A percentile compares a stretch with the other conserved stretches of the same genome.
These are phyloP conservation scores for Salvelinus alpinus DNA, from an alignment of 2,113 vertebrate species.

Conservation along the genomic window DNA sequence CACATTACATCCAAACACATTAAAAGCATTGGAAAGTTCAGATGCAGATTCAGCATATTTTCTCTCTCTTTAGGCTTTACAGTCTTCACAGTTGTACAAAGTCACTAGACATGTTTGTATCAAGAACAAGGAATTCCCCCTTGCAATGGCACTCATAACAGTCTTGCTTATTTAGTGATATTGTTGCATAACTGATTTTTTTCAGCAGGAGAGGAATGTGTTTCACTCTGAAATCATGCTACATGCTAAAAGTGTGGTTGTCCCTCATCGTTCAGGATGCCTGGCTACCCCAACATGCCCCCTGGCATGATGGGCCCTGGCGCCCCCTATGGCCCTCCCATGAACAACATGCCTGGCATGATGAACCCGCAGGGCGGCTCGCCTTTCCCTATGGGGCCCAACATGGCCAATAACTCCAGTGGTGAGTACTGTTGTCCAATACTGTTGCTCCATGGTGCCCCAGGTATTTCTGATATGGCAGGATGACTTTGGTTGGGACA, in stretches of 20 bases:
- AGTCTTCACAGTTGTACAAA: too few relatives aligned
- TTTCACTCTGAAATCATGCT: not conserved
- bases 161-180: not conserved
- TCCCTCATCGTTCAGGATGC: slow-evolving; percentile 79
- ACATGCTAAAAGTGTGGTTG: not conserved
- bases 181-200: not conserved
- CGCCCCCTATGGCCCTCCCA: slow-evolving; percentile 88
- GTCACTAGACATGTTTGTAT: not conserved
- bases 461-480: too few relatives aligned
- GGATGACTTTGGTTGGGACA: too few relatives aligned
- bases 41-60: too few relatives aligned
- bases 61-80: too few relatives aligned
- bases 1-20: too few relatives aligned
- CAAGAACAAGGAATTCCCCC: not conserved
- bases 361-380: slow-evolving; percentile 94
- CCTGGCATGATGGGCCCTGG: slow-evolving; percentile 94
- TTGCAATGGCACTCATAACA: not conserved
- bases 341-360: slow-evolving; percentile 97
- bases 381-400: slow-evolving; percentile 88
- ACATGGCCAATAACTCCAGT: slow-evolving; percentile 93
- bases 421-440: slow-evolving; percentile 68
- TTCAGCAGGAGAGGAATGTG: not conserved
- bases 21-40: too few relatives aligned
- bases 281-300: slow-evolving; percentile 94
- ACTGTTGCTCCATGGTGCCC: too few relatives aligned